phyloP scores from a whole-genome alignment of 2,888 invertebrate genomes.

The Rhogogaster chlorosoma region DNA sequence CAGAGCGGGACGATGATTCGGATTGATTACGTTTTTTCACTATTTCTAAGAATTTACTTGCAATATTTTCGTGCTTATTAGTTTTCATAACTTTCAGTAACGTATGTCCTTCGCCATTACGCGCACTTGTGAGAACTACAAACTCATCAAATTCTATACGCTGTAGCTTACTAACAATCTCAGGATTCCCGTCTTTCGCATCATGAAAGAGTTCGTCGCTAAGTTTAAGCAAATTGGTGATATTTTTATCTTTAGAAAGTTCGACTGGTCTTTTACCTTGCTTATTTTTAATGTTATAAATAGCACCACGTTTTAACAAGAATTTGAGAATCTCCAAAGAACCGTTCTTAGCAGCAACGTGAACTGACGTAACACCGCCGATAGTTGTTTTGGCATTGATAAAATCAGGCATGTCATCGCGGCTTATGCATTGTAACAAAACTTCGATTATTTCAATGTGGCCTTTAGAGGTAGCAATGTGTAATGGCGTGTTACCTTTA shows the following conservation, averaged over 20 bases:
- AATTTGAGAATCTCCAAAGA: slow-evolving; percentile 56
- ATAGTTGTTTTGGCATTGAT: slow-evolving; percentile 59
- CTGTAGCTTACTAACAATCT: slow-evolving; percentile 54
- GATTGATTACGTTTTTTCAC: slow-evolving; percentile 47
- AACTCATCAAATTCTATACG: slow-evolving; percentile 55
- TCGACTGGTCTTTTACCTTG: slow-evolving; percentile 60
- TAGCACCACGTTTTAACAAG: slow-evolving; percentile 59
- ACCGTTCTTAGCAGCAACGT: slow-evolving; percentile 60
- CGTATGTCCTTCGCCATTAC: slow-evolving; percentile 59
- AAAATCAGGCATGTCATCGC: slow-evolving; percentile 57
- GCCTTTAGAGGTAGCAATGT: slow-evolving; percentile 57
- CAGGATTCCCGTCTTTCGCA: slow-evolving; percentile 54
- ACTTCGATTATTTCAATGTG: slow-evolving; percentile 53
- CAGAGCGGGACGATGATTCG: background rate
- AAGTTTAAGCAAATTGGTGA: slow-evolving; percentile 58
- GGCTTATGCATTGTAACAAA: slow-evolving; percentile 51
- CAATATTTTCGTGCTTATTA: slow-evolving; percentile 55
- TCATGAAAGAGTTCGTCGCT: slow-evolving; percentile 57
- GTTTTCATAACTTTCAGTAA: slow-evolving; percentile 56
- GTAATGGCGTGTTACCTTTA: slow-evolving; percentile 59
- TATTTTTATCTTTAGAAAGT: slow-evolving; percentile 53
- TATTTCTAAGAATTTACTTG: slow-evolving; percentile 56
- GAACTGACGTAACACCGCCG: slow-evolving; percentile 56
- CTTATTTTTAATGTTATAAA: slow-evolving; percentile 56
- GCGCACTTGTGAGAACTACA: slow-evolving; percentile 58